Base-by-base conservation (phyloP, 2,113 vertebrate species). In the Upupa epops region DNA sequence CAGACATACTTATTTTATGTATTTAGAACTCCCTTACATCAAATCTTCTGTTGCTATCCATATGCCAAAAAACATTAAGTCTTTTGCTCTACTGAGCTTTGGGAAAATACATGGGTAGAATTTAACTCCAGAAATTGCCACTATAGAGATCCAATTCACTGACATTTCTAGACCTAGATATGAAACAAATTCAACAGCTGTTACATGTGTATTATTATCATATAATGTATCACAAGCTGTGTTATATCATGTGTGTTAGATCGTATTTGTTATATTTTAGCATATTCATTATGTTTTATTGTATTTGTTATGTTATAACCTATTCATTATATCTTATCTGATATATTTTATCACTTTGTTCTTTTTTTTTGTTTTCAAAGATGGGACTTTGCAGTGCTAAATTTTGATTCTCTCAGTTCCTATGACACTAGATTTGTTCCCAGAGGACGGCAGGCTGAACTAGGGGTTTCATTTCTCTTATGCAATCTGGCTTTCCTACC, bases 1-100 rank as follows among this genome's bases (percentile, higher is more conserved):
- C 45, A 71, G 90, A 72, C 86, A 79, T 90, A 86, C 88, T 94
- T 94, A 83, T 92, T 86, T 79, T 79, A 68, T 71, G 60, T 78
- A 71, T 78, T 92, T 76, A 71, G 91, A 83, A 78, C 55, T 92
- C 65, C 66, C 73, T 86, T 83, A 60, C 83, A 86, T 69, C 77
- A 59, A 92, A 58, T 83, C 93, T 95, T 96, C 95, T 94, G 88
- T 88, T 81, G 28, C 40, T 37, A 78, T 36, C 20, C 28, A 19
- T 18, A 28, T 89, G 88, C 90, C 94, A 96, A 88, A 94, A 94
- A 55, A 34, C 71, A 79, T 59, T 68, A 74, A 96, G 83, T 61
- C 59, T 83, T 88, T 76, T 68, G 60, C 75, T 89, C 34, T 68
- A 64, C 64, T 40, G 79, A 94, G 85, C 69, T 86, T 64, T 68